Evolutionary conservation across 2,113 vertebrate genomes (phyloP).

Genomic region (Poeciliopsis retropinna): DNA sequence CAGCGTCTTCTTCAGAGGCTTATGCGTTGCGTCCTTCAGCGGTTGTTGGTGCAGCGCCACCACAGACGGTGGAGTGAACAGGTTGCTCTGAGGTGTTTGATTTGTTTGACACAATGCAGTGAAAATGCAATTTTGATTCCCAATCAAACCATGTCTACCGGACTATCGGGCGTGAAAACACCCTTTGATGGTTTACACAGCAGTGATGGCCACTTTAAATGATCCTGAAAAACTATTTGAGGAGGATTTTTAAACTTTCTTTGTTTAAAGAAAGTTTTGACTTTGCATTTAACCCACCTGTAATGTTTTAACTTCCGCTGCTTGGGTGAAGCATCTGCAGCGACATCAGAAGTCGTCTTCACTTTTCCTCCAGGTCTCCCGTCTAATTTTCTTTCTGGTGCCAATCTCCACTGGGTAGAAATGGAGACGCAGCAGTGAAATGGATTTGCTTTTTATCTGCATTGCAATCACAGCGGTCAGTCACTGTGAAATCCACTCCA

Average conservation of each 20-base stretch:
- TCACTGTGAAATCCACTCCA: conserved; percentile 54
- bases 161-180: no score
- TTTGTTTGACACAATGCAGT: no score
- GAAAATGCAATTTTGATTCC: no score
- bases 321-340: conserved; percentile 36
- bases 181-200: not conserved
- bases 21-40: no score
- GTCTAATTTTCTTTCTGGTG: conserved; percentile 1
- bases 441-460: conserved; percentile 57
- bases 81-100: no score
- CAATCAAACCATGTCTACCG: no score
- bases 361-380: conserved; percentile 6
- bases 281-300: not conserved
- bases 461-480: conserved; percentile 55
- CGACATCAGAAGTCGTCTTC: conserved; percentile 8
- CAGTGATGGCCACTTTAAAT: not conserved
- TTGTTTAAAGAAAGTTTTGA: not conserved
- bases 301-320: not conserved
- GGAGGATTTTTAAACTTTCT: not conserved
- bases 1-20: no score
- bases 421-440: conserved; percentile 49
- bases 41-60: no score
- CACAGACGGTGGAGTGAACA: no score
- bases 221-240: not conserved
- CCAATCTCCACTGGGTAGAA: conserved; percentile 32